phyloP scores from a whole-genome alignment of 2,113 vertebrate genomes.

The Calyptommatus sinebrachiatus region DNA sequence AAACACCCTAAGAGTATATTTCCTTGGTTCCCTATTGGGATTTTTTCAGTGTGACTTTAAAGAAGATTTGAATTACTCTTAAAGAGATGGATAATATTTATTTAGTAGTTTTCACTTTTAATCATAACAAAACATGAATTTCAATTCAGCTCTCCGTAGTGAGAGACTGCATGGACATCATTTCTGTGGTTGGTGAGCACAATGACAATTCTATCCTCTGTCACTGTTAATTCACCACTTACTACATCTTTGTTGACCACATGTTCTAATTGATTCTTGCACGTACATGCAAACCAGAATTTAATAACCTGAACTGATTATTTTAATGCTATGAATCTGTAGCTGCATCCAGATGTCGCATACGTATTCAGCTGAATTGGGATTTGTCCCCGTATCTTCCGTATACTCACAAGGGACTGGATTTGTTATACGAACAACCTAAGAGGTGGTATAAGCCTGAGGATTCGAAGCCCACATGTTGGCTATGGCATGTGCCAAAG shows the following conservation, averaged over 20 bases:
- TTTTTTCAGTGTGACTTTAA: conserved; percentile 46
- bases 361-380: too few species aligned
- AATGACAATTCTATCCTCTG: neutral
- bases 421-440: too few species aligned
- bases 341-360: too few species aligned
- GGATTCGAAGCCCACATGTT: too few species aligned
- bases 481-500: too few species aligned
- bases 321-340: too few species aligned
- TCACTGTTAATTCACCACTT: neutral
- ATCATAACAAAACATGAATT: neutral
- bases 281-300: too few species aligned
- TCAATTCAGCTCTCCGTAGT: neutral
- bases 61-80: conserved; percentile 24
- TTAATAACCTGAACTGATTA: too few species aligned
- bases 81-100: conserved; percentile 2
- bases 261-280: neutral
- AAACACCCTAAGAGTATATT: conserved; percentile 37
- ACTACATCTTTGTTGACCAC: neutral
- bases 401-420: too few species aligned
- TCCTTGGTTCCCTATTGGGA: conserved; percentile 41
- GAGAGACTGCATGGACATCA: neutral
- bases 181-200: neutral
- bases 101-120: neutral
- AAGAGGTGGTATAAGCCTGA: too few species aligned
- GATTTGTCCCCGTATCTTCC: too few species aligned